Evolutionary conservation across 2,113 vertebrate species (phyloP), one percentile per base, ranked within the genome.

Genomic region (Hippolais icterina): DNA sequence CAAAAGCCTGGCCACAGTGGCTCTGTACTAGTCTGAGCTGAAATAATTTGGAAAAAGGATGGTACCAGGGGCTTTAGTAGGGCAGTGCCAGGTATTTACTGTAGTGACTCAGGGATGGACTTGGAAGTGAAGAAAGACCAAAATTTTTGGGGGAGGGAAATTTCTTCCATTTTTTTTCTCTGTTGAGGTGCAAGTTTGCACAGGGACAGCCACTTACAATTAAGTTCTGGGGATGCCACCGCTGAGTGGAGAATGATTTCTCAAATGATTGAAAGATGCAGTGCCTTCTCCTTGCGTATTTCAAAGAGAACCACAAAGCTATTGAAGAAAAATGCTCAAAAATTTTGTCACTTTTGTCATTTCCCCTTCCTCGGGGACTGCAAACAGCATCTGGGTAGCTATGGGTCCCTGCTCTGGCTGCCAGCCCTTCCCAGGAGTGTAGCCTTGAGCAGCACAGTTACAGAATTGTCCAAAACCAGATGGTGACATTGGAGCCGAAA

Each of bases 391-490:
- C 82, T 59, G 37, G 52, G 16, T 54, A 68, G 25, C 31, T 66
- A 4, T 5, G 12, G 47, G 29, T 24, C 44, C 31, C 42, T 90
- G 49, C 49, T 56, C 56, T 54, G 64, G 68, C 50, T 84, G 69
- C 83, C 61, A 27, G 1, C 28, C 75, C 44, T 83, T 86, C 63
- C 63, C 39, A 24, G n/a, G 35, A 68, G 65, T 22, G 3, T 7
- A 37, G 71, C 57, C 83, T 31, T 41, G 29, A 75, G 71, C 83
- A 75, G 72, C 22, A 54, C 2, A 4, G 23, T 72, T 54, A 64
- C 74, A 54, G 56, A 24, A 33, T 21, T 66, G 85, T 86, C 71
- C 90, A 52, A 47, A 97, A 83, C 39, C 95, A 94, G 92, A 93
- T 90, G 92, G 90, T 81, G 83, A 65, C 87, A 87, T 74, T 24